These are phyloP conservation scores for Ciconia nigra DNA, from an alignment of 2,797 vertebrate species.

Conservation along the genomic window DNA sequence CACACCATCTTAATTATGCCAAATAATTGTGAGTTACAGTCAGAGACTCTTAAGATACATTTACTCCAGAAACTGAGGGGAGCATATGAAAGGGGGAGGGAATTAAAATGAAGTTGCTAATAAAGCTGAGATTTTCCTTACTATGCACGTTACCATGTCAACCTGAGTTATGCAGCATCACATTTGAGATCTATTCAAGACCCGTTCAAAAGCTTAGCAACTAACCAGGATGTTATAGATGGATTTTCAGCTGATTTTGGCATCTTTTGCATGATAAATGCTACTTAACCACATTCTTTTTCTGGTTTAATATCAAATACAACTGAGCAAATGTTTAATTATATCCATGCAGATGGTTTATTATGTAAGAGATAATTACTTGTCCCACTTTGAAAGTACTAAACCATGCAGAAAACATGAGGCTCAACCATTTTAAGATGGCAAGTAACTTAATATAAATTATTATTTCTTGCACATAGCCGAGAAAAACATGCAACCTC, in stretches of 20 bases:
- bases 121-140: slow-evolving; percentile 58
- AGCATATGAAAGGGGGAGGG: slow-evolving; percentile 25
- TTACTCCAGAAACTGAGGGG: slow-evolving; percentile 17
- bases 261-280: slow-evolving; percentile 54
- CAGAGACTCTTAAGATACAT: slow-evolving; percentile 37
- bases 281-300: slow-evolving; percentile 49
- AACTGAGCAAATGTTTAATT: slow-evolving; percentile 61
- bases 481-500: background rate
- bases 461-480: slow-evolving; percentile 10
- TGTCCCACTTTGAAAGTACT: slow-evolving; percentile 50
- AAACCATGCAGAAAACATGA: slow-evolving; percentile 50
- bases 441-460: background rate
- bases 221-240: slow-evolving; percentile 43
- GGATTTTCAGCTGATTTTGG: slow-evolving; percentile 58
- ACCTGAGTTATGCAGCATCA: slow-evolving; percentile 58
- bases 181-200: slow-evolving; percentile 53
- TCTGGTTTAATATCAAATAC: slow-evolving; percentile 51
- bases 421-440: background rate
- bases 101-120: slow-evolving; percentile 47
- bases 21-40: slow-evolving; percentile 10
- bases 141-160: slow-evolving; percentile 64
- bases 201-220: slow-evolving; percentile 52
- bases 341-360: slow-evolving; percentile 70
- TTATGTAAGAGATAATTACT: slow-evolving; percentile 70
- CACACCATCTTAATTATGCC: background rate